These are phyloP conservation scores for Pediacus dermestoides DNA, from an alignment of 2,888 invertebrate species.

Conservation along the genomic window DNA sequence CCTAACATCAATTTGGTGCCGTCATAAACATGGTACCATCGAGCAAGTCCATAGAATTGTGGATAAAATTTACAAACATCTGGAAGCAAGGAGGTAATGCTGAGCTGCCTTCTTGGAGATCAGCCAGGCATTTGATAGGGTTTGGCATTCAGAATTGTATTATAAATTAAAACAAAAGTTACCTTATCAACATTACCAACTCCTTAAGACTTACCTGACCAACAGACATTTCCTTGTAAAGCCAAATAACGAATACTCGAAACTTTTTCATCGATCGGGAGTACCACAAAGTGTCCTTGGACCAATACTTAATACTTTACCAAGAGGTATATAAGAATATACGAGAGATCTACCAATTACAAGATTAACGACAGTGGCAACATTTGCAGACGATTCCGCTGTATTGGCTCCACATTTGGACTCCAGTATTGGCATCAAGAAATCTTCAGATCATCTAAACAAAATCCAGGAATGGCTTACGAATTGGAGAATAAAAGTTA, in stretches of 20 bases:
- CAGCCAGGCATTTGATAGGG: conserved; percentile 20
- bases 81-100: conserved; percentile 24
- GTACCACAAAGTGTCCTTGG: conserved; percentile 9
- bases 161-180: conserved; percentile 28
- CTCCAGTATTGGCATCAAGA: conserved; percentile 1
- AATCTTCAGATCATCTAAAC: background rate
- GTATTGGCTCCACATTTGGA: too few relatives aligned
- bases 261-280: too few relatives aligned
- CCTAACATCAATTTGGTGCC: conserved; percentile 40
- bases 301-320: conserved; percentile 9
- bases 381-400: conserved; percentile 13
- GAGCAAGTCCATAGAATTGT: conserved; percentile 26
- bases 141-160: conserved; percentile 34
- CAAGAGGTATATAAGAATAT: too few relatives aligned
- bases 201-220: too few relatives aligned
- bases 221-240: too few relatives aligned
- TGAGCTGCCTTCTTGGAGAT: conserved; percentile 23
- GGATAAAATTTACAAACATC: conserved; percentile 22
- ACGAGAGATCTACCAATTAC: conserved; percentile 9
- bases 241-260: too few relatives aligned
- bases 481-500: too few relatives aligned
- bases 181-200: too few relatives aligned
- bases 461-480: too few relatives aligned
- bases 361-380: conserved; percentile 4
- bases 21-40: conserved; percentile 27